Evolutionary conservation across 37 sponge, comb jelly and placozoan species (phyloP).

Genomic region (Chondrilla cf. caribensis): DNA sequence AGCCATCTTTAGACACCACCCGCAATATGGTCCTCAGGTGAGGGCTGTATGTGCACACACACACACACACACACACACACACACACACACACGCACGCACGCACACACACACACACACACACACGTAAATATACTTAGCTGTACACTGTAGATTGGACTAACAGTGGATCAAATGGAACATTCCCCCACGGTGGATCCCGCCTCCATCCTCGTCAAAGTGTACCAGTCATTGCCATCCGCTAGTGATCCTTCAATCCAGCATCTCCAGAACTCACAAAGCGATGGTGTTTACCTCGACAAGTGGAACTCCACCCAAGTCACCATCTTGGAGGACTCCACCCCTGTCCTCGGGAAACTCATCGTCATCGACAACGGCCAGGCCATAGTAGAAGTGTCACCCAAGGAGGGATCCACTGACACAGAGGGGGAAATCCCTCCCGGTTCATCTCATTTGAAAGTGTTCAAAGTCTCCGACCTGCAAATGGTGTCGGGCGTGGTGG

Average conservation of each 20-base stretch:
- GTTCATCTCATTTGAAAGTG: slow-evolving; percentile 45
- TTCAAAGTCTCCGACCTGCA: slow-evolving; percentile 49
- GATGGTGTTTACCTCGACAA: too few species aligned
- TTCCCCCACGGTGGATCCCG: background rate
- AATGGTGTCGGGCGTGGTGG: background rate
- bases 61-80: too few species aligned
- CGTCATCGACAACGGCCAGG: slow-evolving; percentile 62
- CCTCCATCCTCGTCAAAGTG: background rate
- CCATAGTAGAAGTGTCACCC: slow-evolving; percentile 50
- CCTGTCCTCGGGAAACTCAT: slow-evolving; percentile 63
- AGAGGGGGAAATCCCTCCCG: background rate
- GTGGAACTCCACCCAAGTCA: slow-evolving; percentile 22
- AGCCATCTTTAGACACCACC: slow-evolving; percentile 41
- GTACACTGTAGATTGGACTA: background rate
- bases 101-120: too few species aligned
- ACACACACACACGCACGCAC: too few species aligned
- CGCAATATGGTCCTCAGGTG: slow-evolving; percentile 51
- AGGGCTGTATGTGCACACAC: too few species aligned
- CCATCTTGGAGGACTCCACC: slow-evolving; percentile 65
- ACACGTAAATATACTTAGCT: too few species aligned
- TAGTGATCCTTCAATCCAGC: too few species aligned
- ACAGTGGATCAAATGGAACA: background rate
- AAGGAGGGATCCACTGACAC: background rate
- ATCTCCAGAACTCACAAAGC: too few species aligned
- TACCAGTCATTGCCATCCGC: too few species aligned